phyloP scores from a whole-genome alignment of 2,888 invertebrate genomes.

The Liodrosophila aerea region DNA sequence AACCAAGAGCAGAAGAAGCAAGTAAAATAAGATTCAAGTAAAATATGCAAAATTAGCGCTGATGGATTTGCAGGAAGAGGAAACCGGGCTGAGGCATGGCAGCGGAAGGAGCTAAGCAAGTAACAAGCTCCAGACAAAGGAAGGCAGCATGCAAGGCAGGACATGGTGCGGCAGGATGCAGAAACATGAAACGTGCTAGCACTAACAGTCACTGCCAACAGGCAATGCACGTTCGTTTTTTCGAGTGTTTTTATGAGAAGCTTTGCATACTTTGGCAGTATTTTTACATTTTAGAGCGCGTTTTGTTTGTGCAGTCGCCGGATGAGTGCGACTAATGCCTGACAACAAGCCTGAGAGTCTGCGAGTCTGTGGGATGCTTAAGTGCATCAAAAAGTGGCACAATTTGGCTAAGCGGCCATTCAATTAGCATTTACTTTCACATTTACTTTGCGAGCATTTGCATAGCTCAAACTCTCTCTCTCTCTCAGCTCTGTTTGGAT shows the following conservation, averaged over 20 bases:
- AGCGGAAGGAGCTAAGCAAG: conserved; percentile 74
- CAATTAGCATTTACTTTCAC: conserved; percentile 59
- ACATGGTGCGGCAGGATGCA: conserved; percentile 1
- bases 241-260: conserved; percentile 76
- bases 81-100: conserved; percentile 52
- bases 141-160: conserved; percentile 5
- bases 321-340: conserved; percentile 52
- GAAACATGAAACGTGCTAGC: background rate
- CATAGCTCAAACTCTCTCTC: conserved; percentile 4
- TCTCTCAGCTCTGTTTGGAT: background rate
- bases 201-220: conserved; percentile 22
- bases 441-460: conserved; percentile 5
- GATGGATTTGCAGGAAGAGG: conserved; percentile 75
- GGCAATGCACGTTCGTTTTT: conserved; percentile 59
- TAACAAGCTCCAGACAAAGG: conserved; percentile 56
- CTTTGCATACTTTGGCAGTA: conserved; percentile 77
- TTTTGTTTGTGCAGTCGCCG: conserved; percentile 72
- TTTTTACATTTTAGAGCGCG: conserved; percentile 70
- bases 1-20: conserved; percentile 10
- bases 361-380: too few species aligned
- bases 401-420: conserved; percentile 65
- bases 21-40: conserved; percentile 50
- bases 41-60: conserved; percentile 79
- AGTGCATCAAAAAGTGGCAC: conserved; percentile 60
- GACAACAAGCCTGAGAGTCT: conserved; percentile 21